Conservation (phyloP, 1,140 invertebrate species). For the Ruditapes philippinarum region DNA sequence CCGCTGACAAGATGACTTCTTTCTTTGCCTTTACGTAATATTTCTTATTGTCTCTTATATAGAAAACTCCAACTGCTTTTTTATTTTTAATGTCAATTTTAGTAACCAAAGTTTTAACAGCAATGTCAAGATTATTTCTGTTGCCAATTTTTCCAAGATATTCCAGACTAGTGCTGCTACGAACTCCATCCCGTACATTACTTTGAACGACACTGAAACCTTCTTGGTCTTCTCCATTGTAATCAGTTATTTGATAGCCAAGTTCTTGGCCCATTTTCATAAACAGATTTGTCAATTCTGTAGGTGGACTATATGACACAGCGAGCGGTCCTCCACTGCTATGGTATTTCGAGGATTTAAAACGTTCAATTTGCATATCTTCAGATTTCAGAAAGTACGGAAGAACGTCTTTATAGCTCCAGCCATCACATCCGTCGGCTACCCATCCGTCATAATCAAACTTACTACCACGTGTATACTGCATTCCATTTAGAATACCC, state of each 20-base stretch:
- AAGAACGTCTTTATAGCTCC: constrained; percentile 89
- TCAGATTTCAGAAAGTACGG: constrained; percentile 96
- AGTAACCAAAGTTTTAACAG: neutral
- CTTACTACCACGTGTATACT: constrained; percentile 96
- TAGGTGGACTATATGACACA: constrained; percentile 69
- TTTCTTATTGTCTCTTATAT: constrained; percentile 12
- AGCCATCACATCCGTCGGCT: constrained; percentile 94
- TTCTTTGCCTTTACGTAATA: constrained; percentile 33
- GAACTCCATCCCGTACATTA: constrained; percentile 17
- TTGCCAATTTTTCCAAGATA: constrained; percentile 3
- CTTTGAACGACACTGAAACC: constrained; percentile 42
- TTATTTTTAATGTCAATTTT: constrained; percentile 43
- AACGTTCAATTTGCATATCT: constrained; percentile 71
- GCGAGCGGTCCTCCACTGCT: constrained; percentile 73
- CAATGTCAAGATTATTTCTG: constrained; percentile 34
- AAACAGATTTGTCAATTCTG: constrained; percentile 71
- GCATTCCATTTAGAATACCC: constrained; percentile 97
- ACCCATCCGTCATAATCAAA: constrained; percentile 98
- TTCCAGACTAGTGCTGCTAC: constrained; percentile 16
- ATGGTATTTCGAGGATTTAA: constrained; percentile 72
- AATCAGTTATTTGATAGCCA: constrained; percentile 88
- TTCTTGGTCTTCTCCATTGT: constrained; percentile 66
- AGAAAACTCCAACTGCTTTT: constrained; percentile 34
- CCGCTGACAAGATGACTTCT: constrained; percentile 60
- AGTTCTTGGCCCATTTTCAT: constrained; percentile 75